Evolutionary conservation across 2,888 invertebrate genomes (phyloP).

Genomic region (Protophormia terraenovae): DNA sequence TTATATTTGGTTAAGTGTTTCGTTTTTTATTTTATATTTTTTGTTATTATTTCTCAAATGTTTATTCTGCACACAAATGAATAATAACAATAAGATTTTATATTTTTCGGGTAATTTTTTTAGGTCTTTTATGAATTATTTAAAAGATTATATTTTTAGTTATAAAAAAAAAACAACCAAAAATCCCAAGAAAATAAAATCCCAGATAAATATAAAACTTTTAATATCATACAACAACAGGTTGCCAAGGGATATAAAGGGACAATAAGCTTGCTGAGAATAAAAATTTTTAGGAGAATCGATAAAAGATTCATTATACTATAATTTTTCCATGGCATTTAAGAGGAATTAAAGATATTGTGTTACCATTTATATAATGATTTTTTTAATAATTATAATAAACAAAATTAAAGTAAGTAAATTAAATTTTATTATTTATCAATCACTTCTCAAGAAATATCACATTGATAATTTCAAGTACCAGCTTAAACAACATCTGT

Average conservation of each 20-base stretch:
- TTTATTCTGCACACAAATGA: slow-evolving; percentile 59
- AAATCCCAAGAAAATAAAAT: neutral
- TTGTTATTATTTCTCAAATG: neutral
- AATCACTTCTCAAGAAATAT: too few species aligned
- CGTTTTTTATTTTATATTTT: neutral
- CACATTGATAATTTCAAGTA: neutral
- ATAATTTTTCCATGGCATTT: neutral
- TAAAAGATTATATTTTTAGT: slow-evolving; percentile 39
- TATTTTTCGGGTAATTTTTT: slow-evolving; percentile 26
- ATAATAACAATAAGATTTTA: slow-evolving; percentile 67
- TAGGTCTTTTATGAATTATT: slow-evolving; percentile 44
- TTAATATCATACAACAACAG: slow-evolving; percentile 10
- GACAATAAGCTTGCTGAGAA: neutral
- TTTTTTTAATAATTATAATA: too few species aligned
- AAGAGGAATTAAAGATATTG: neutral
- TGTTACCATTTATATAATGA: neutral
- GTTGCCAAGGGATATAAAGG: neutral
- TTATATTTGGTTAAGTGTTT: neutral
- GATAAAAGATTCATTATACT: neutral
- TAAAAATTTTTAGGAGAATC: neutral
- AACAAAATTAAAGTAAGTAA: too few species aligned
- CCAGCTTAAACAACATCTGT: neutral
- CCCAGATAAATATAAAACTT: neutral
- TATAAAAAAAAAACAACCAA: slow-evolving; percentile 28
- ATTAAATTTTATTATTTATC: too few species aligned